Percentiles rank a stretch among this genome's conserved stretches.
phyloP scores from a whole-genome alignment of 2,888 invertebrate genomes.

The Lordiphosa andalusiaca region DNA sequence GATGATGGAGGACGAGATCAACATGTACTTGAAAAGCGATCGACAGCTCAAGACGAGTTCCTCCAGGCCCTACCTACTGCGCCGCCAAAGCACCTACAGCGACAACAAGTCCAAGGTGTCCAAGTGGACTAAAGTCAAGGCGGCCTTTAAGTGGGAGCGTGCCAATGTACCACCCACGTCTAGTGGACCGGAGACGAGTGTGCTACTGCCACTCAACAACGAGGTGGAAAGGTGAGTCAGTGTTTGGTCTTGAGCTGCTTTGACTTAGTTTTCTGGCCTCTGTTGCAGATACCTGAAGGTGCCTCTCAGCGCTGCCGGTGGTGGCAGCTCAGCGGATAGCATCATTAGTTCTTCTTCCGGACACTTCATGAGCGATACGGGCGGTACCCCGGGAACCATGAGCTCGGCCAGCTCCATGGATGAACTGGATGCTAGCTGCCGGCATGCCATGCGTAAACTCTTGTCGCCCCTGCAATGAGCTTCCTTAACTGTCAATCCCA shows the following conservation, averaged over 20 bases:
- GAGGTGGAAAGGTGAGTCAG: constrained; percentile 80
- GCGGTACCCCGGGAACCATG: constrained; percentile 84
- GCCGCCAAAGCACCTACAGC: constrained; percentile 79
- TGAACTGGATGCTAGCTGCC: constrained; percentile 80
- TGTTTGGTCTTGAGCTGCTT: too few relatives aligned
- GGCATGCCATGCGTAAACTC: constrained; percentile 54
- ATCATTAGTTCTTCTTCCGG: constrained; percentile 80
- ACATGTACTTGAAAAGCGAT: constrained; percentile 57
- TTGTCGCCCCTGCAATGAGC: not conserved
- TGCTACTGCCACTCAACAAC: constrained; percentile 81
- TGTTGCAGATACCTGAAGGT: constrained; percentile 81
- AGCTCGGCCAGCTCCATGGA: constrained; percentile 89
- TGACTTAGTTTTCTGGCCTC: too few relatives aligned
- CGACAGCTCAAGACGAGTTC: constrained; percentile 51
- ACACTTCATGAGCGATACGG: constrained; percentile 81
- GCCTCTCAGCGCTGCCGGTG: constrained; percentile 80
- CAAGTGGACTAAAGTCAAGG: constrained; percentile 94
- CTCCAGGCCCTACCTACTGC: constrained; percentile 62
- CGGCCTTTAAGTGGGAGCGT: constrained; percentile 92
- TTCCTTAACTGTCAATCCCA: not conserved
- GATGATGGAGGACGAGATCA: constrained; percentile 84
- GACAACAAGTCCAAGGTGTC: constrained; percentile 82
- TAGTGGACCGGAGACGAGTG: constrained; percentile 76
- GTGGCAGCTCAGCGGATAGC: constrained; percentile 83
- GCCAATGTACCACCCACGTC: constrained; percentile 82